phyloP scores from a whole-genome alignment of 2,888 invertebrate genomes.

The Xestoiulus laeticollis region DNA sequence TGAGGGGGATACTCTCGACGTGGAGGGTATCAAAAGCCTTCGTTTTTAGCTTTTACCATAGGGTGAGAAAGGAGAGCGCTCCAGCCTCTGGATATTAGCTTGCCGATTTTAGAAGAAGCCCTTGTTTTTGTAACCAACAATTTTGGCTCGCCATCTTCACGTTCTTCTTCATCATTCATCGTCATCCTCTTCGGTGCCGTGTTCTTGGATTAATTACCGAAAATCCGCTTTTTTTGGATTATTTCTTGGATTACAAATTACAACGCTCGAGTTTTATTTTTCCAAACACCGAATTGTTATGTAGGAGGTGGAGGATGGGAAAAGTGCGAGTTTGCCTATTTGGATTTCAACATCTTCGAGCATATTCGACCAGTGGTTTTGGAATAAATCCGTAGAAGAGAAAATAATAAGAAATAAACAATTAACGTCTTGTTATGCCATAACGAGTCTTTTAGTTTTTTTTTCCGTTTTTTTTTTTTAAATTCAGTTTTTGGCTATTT shows the following conservation, averaged over 20 bases:
- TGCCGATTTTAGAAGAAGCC: too few relatives aligned
- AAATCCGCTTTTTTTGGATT: slow-evolving; percentile 19
- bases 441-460: not conserved
- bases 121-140: not conserved
- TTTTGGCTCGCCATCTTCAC: not conserved
- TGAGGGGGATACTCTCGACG: not conserved
- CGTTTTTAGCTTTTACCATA: not conserved
- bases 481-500: not conserved
- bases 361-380: not conserved
- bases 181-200: too few relatives aligned
- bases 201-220: not conserved
- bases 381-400: not conserved
- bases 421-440: not conserved
- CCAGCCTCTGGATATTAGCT: not conserved
- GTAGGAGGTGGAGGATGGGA: not conserved
- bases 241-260: not conserved
- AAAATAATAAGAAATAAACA: not conserved
- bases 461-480: not conserved
- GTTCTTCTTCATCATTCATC: too few relatives aligned
- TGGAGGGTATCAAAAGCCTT: not conserved
- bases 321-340: not conserved
- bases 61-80: not conserved
- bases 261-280: not conserved
- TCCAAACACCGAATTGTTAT: not conserved
- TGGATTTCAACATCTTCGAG: not conserved